Conservation (phyloP, 2,113 vertebrate genomes). For the Callithrix jacchus region DNA sequence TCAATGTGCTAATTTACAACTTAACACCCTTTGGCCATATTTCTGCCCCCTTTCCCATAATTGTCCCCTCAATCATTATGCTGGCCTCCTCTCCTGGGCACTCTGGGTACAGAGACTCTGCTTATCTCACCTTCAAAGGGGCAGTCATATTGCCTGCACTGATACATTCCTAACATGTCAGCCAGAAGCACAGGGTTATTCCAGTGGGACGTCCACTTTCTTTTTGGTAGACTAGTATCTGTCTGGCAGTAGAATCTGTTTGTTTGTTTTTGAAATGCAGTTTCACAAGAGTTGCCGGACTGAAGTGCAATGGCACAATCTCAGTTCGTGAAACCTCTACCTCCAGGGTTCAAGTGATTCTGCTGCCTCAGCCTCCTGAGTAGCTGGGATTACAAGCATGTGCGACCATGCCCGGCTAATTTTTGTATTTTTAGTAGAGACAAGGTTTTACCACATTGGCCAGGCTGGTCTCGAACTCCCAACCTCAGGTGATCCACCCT, state of each 20-base stretch:
- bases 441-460: no score
- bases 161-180: not conserved
- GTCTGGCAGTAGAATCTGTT: not conserved
- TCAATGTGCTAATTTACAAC: slow-evolving; percentile 73
- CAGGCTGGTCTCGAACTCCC: no score
- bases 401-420: no score
- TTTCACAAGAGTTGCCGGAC: no score
- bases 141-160: not conserved
- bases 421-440: no score
- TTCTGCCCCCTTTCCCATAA: slow-evolving; percentile 65
- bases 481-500: no score
- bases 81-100: slow-evolving; percentile 17
- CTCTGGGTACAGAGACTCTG: slow-evolving; percentile 30
- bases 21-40: slow-evolving; percentile 56
- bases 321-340: no score
- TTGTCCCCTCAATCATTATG: slow-evolving; percentile 57
- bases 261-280: no score
- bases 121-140: slow-evolving; percentile 30
- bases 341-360: no score
- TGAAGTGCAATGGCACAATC: no score
- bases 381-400: no score
- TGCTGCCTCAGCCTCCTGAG: no score
- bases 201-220: not conserved
- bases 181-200: not conserved
- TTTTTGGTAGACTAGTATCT: not conserved